Conservation (phyloP, 2,888 invertebrate species). For the Polia nebulosa region DNA sequence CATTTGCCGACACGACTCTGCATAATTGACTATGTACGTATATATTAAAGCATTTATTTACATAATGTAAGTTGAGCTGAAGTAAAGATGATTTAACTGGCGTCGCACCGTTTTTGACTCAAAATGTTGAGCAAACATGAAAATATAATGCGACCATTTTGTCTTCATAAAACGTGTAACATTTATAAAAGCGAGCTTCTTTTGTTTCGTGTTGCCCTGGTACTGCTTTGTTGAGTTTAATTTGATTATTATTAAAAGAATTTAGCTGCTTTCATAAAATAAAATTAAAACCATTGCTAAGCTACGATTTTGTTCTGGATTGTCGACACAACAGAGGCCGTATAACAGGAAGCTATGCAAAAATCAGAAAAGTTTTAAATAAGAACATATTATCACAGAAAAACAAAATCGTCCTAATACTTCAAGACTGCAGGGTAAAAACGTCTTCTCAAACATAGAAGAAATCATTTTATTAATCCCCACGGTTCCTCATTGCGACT, state of each 20-base stretch:
- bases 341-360: background rate
- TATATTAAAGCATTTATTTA: conserved; percentile 68
- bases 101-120: conserved; percentile 2
- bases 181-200: conserved; percentile 14
- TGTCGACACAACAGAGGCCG: background rate
- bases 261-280: background rate
- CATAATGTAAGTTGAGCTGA: conserved; percentile 56
- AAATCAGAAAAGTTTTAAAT: background rate
- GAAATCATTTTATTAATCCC: too few species aligned
- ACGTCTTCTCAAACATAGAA: too few species aligned
- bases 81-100: conserved; percentile 48
- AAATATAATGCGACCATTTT: conserved; percentile 36
- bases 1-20: conserved; percentile 76
- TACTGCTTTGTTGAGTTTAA: conserved; percentile 12
- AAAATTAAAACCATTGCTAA: background rate
- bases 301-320: background rate
- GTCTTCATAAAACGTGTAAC: conserved; percentile 33
- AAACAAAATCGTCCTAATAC: background rate
- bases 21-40: conserved; percentile 75
- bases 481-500: too few species aligned
- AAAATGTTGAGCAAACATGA: conserved; percentile 38
- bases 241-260: conserved; percentile 7
- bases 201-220: conserved; percentile 29
- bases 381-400: background rate
- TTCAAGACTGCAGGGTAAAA: background rate